Evolutionary conservation across 2,797 vertebrate genomes (phyloP).

Genomic region (Microcaecilia unicolor): DNA sequence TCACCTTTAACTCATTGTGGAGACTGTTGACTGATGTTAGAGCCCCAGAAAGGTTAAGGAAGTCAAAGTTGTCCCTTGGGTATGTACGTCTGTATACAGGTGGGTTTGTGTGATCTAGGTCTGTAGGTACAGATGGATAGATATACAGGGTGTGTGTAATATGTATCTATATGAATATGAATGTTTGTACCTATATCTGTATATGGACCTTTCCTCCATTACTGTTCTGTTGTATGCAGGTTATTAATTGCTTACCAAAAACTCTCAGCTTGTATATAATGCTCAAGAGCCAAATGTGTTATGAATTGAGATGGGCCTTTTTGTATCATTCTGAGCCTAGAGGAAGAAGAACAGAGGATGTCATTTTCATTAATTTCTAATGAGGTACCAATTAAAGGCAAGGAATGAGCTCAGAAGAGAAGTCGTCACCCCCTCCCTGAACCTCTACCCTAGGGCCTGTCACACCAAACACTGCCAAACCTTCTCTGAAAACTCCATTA

Average conservation of each 20-base stretch:
- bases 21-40: too few relatives aligned
- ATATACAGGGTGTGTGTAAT: too few relatives aligned
- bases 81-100: too few relatives aligned
- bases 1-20: too few relatives aligned
- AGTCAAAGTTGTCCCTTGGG: too few relatives aligned
- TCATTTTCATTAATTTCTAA: slow-evolving; percentile 76
- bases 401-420: slow-evolving; percentile 51
- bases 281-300: slow-evolving; percentile 63
- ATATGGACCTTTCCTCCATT: too few relatives aligned
- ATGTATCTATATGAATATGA: too few relatives aligned
- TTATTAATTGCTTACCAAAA: slow-evolving; percentile 68
- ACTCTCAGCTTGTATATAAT: slow-evolving; percentile 70
- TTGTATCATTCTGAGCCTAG: slow-evolving; percentile 54
- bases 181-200: too few relatives aligned
- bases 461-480: slow-evolving; percentile 34
- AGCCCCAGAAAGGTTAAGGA: too few relatives aligned
- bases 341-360: slow-evolving; percentile 69
- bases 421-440: slow-evolving; percentile 51
- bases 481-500: slow-evolving; percentile 56
- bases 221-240: slow-evolving; percentile 31
- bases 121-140: too few relatives aligned
- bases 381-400: slow-evolving; percentile 72
- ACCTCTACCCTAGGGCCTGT: slow-evolving; percentile 50
- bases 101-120: too few relatives aligned
- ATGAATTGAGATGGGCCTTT: slow-evolving; percentile 64